These are phyloP conservation scores for Lasioglossum albipes DNA, from an alignment of 1,140 invertebrate genomes.

Conservation along the genomic window DNA sequence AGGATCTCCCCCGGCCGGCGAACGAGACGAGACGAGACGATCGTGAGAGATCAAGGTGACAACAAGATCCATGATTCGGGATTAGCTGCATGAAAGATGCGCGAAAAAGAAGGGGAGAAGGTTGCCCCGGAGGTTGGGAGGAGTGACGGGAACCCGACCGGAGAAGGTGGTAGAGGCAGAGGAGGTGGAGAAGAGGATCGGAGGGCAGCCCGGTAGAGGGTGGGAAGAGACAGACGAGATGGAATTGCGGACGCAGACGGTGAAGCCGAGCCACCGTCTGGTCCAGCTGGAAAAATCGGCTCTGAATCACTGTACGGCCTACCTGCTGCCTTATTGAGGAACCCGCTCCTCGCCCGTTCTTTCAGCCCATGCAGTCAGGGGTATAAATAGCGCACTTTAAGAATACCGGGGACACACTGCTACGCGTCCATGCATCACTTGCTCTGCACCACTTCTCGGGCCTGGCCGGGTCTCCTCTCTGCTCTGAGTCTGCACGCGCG, in stretches of 20 bases:
- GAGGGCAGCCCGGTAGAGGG: not conserved
- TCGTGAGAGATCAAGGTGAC: slow-evolving; percentile 68
- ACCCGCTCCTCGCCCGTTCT: slow-evolving; percentile 68
- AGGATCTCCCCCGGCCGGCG: slow-evolving; percentile 30
- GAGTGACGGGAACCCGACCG: not conserved
- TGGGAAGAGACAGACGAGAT: slow-evolving; percentile 13
- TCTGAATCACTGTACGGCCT: slow-evolving; percentile 74
- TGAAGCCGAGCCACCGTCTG: slow-evolving; percentile 70
- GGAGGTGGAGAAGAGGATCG: not conserved
- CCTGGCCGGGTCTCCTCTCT: slow-evolving; percentile 7
- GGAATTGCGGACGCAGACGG: slow-evolving; percentile 56
- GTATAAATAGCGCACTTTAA: slow-evolving; percentile 76
- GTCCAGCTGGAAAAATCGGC: slow-evolving; percentile 70
- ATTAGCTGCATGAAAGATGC: slow-evolving; percentile 56
- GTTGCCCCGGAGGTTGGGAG: not conserved
- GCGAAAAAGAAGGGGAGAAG: slow-evolving; percentile 11
- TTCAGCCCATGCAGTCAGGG: slow-evolving; percentile 68
- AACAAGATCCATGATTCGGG: slow-evolving; percentile 68
- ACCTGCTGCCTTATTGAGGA: slow-evolving; percentile 77
- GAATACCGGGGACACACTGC: slow-evolving; percentile 64
- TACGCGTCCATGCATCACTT: slow-evolving; percentile 62
- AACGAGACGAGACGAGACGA: slow-evolving; percentile 41
- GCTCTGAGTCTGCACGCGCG: not conserved
- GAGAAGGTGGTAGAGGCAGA: not conserved
- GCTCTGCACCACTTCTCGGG: slow-evolving; percentile 44